Percentiles rank a stretch among this genome's conserved stretches.
phyloP scores from a whole-genome alignment of 2,888 invertebrate species.

The Eudasyphora cyanicolor region DNA sequence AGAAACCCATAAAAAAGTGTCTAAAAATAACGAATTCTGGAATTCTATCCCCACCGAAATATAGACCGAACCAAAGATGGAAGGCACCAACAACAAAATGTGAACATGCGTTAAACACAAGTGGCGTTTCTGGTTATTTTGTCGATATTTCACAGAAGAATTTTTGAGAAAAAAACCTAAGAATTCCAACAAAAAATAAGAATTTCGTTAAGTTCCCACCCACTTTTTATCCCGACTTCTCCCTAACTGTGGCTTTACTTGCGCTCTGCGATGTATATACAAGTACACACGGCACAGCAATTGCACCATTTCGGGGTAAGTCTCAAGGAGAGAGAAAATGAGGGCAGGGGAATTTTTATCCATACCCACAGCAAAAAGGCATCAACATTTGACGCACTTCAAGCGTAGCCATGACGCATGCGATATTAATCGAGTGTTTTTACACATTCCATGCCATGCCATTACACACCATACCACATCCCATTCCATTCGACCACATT shows the following conservation, averaged over 20 bases:
- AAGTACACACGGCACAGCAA: too few relatives aligned
- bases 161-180: conserved; percentile 31
- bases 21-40: conserved; percentile 46
- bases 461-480: conserved; percentile 4
- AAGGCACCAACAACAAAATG: neutral
- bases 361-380: conserved; percentile 29
- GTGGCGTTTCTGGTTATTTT: conserved; percentile 36
- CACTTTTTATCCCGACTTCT: conserved; percentile 63
- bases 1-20: conserved; percentile 59
- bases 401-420: conserved; percentile 68
- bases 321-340: conserved; percentile 11
- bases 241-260: conserved; percentile 28
- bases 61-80: conserved; percentile 12
- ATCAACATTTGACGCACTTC: conserved; percentile 66
- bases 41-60: conserved; percentile 47
- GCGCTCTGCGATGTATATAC: too few relatives aligned
- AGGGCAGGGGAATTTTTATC: conserved; percentile 8
- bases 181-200: conserved; percentile 6
- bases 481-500: neutral
- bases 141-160: conserved; percentile 12
- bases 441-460: neutral
- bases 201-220: conserved; percentile 68
- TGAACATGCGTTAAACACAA: conserved; percentile 57
- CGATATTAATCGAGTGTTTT: conserved; percentile 59
- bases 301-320: conserved; percentile 39